phyloP scores from a whole-genome alignment of 2,113 vertebrate species.

The Miniopterus natalensis region DNA sequence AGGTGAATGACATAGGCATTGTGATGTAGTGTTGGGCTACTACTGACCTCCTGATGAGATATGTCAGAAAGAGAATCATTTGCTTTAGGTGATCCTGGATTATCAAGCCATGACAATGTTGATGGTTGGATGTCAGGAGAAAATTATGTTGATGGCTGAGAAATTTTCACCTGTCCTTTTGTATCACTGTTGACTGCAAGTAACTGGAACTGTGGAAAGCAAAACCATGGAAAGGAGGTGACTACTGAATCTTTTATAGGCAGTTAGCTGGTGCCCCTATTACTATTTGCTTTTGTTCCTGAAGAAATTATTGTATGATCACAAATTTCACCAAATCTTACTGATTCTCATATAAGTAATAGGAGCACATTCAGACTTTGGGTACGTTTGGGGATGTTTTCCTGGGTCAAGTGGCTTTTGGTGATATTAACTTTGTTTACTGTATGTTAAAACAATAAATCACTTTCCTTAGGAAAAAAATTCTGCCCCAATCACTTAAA shows the following conservation, averaged over 20 bases:
- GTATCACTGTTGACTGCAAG: background rate
- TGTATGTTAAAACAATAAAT: constrained; percentile 44
- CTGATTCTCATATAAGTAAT: background rate
- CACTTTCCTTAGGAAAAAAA: constrained; percentile 24
- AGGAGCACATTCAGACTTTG: background rate
- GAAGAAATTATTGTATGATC: background rate
- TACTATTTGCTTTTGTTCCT: constrained; percentile 12
- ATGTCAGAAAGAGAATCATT: too few species aligned
- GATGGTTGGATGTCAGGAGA: background rate
- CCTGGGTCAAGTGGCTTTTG: background rate
- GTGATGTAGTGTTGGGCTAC: background rate
- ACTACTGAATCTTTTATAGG: background rate
- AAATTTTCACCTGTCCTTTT: background rate
- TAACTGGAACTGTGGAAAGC: background rate
- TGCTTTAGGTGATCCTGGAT: background rate
- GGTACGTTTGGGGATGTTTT: constrained; percentile 16
- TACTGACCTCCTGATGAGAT: background rate
- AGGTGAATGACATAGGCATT: background rate
- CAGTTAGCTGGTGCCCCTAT: background rate
- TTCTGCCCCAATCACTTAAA: background rate
- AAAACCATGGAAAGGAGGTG: background rate
- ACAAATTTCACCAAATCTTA: background rate
- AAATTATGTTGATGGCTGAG: background rate
- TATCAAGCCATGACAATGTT: background rate
- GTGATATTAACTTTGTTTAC: background rate